These are phyloP conservation scores for Ormyrus thymus DNA, from an alignment of 2,888 invertebrate species.

Conservation along the genomic window DNA sequence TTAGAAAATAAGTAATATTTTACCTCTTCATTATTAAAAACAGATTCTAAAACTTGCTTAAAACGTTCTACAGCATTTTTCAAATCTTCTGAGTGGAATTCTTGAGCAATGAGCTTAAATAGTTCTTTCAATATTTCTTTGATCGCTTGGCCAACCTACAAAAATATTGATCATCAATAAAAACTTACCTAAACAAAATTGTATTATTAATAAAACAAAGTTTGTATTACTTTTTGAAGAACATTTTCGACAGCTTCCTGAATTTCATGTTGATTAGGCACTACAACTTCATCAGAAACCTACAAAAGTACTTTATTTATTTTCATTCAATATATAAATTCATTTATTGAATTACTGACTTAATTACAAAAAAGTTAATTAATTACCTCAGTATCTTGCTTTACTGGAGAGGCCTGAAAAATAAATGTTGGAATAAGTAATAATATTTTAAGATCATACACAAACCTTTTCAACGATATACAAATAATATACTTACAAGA, in stretches of 20 bases:
- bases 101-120: background rate
- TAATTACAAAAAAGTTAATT: too few species aligned
- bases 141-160: background rate
- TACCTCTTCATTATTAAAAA: background rate
- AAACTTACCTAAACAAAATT: background rate
- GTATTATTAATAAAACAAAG: background rate
- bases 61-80: background rate
- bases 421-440: too few species aligned
- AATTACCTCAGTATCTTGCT: too few species aligned
- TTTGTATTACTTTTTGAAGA: background rate
- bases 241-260: constrained; percentile 1
- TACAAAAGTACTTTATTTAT: too few species aligned
- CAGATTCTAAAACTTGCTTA: background rate
- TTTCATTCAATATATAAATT: too few species aligned
- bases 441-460: too few species aligned
- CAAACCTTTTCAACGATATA: too few species aligned
- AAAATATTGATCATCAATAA: background rate
- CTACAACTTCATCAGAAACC: too few species aligned
- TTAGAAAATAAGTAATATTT: background rate
- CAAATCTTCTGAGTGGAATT: background rate
- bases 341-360: too few species aligned
- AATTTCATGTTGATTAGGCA: background rate
- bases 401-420: too few species aligned
- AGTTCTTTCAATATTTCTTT: background rate
- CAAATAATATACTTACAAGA: constrained; percentile 1